Evolutionary conservation across 2,888 invertebrate species (phyloP), one percentile per base, ranked within the genome.

Genomic region (Aphodius granarius): DNA sequence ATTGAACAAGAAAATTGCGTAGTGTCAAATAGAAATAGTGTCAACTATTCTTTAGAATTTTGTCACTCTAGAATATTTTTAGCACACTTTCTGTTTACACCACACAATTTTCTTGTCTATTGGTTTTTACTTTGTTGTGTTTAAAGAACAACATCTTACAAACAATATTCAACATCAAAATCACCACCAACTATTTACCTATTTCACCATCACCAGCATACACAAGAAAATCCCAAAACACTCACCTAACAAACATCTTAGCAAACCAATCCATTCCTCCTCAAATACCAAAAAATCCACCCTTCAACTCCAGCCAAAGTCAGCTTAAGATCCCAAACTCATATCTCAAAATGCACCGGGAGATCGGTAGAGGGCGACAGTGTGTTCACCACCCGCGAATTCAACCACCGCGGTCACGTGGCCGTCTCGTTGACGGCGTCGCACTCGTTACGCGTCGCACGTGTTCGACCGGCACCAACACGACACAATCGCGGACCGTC

Each of bases 401-500:
- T 9, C 13, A 43, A 43, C 43, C 43, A 43, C 43, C 43, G 13
- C 43, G 9, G 43, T 43, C 43, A 43, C 43, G 43, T 43, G 43
- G 43, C 43, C 13, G 43, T 13, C 9, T 6, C 43, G 20, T 19
- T 16, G 19, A 18, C 43, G 43, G 6, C 43, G 43, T 43, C 22
- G 68, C 68, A 19, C n/a, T 6, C 19, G 19, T 20, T 66, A 66
- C 66, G 21, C 66, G 66, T 68, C 68, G n/a, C n/a, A 18, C 22
- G 68, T 68, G 68, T 68, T 19, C 21, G 22, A 19, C 16, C 22
- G 64, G 63, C 64, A 17, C 80, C 79, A 81, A 81, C 81, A 81
- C 80, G 81, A 80, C 82, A 83, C 82, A 83, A 82, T 83, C 83
- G 83, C 84, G 82, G 83, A 83, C 83, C 82, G 79, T 80, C 81